Evolutionary conservation across 2,888 invertebrate species (phyloP), one percentile per base, ranked within the genome.

Genomic region (Cheilosia grossa): DNA sequence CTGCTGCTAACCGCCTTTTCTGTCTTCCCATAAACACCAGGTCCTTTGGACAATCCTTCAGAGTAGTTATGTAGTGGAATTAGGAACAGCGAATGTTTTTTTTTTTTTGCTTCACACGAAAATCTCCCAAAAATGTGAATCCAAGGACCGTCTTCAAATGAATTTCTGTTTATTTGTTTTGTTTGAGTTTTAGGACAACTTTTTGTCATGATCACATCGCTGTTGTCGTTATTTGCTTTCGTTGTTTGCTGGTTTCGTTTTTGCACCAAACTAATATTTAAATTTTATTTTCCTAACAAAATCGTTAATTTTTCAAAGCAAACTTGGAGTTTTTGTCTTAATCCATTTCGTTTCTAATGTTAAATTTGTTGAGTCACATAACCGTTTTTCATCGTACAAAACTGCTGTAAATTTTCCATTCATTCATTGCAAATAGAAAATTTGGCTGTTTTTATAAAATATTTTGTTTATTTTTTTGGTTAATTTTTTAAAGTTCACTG

Each of bases 361-460:
- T 70, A 27, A 42, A 30, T 40, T 72, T 37, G 24, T 40, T 74
- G 33, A 40, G 10, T 56, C 40, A 53, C 21, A 10, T 47, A 66
- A 58, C 53, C 54, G 10, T 30, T 53, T 58, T 51, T 58, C 69
- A 79, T 66, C 69, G 69, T 63, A 79, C 59, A 69, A 53, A 44
- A 17, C 13, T 49, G 40, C 70, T 70, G 19, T 64, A 80, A 64
- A 83, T 83, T 83, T 83, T 80, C 83, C 83, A 83, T 83, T 83
- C 83, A 83, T 83, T 83, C 74, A 80, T 70, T 77, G 77, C 70
- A 77, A 70, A 70, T 82, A 19, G 33, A 40, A 82, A 47, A 77
- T 70, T 82, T 75, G 70, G 70, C 77, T 70, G 30, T 61, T 30
- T 30, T 21, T n/a, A 64, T 61, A 19, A n/a, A 13, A 27, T 70